These are phyloP conservation scores for Hirtodrosophila trivittata DNA, from an alignment of 2,888 invertebrate genomes.

Conservation along the genomic window DNA sequence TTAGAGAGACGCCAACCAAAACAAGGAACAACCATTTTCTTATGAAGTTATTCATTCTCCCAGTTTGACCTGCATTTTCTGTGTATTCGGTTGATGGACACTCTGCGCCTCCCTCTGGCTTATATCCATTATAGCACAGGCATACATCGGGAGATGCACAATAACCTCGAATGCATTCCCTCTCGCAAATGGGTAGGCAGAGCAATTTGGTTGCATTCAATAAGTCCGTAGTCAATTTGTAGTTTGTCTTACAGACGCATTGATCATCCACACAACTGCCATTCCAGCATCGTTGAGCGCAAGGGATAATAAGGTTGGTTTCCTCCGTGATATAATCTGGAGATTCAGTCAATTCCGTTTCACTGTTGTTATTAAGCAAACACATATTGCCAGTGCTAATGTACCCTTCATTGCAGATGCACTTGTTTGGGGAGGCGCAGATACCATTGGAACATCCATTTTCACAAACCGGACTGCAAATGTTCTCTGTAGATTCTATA, in stretches of 20 bases:
- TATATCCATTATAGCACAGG: conserved; percentile 36
- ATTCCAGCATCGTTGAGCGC: conserved; percentile 44
- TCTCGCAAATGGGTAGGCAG: conserved; percentile 52
- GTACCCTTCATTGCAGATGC: conserved; percentile 33
- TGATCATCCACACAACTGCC: conserved; percentile 47
- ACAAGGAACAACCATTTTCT: conserved; percentile 28
- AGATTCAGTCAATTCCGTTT: neutral
- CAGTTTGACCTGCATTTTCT: conserved; percentile 1
- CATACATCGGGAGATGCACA: conserved; percentile 49
- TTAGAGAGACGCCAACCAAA: conserved; percentile 11
- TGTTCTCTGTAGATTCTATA: neutral
- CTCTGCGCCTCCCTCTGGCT: conserved; percentile 19
- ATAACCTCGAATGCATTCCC: conserved; percentile 43
- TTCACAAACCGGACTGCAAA: conserved; percentile 23
- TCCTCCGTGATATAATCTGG: neutral
- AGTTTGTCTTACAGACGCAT: conserved; percentile 38
- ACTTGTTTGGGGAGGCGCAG: conserved; percentile 29
- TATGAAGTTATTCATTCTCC: neutral
- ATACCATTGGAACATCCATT: conserved; percentile 18
- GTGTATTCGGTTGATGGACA: conserved; percentile 13
- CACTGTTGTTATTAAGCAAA: neutral
- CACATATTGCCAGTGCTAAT: conserved; percentile 12
- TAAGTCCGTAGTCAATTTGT: conserved; percentile 27
- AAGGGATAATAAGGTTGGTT: neutral
- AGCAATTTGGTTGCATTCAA: neutral